Evolutionary conservation across 2,113 vertebrate species (phyloP).

Genomic region (Hippocampus abdominalis): DNA sequence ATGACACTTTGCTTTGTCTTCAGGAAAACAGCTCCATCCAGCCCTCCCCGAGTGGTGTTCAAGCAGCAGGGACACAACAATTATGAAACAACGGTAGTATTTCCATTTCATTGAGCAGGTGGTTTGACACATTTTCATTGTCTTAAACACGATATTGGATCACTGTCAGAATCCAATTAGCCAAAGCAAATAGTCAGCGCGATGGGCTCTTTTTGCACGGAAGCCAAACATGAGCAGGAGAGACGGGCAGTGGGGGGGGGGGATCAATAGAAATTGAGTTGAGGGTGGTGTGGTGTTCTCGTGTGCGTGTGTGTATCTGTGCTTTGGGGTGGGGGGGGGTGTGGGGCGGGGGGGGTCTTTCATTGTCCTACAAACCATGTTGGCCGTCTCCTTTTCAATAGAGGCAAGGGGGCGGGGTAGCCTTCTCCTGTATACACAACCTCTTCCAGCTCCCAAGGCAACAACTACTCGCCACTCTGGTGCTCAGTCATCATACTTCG

Average conservation of each 20-base stretch:
- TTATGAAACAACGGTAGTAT: slow-evolving; percentile 53
- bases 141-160: slow-evolving; percentile 58
- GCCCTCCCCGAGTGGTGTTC: background rate
- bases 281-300: slow-evolving; percentile 38
- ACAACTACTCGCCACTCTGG: slow-evolving; percentile 40
- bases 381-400: slow-evolving; percentile 60
- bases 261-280: slow-evolving; percentile 72
- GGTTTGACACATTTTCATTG: slow-evolving; percentile 60
- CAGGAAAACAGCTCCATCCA: slow-evolving; percentile 2
- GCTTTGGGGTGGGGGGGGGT: background rate
- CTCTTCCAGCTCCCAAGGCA: slow-evolving; percentile 59
- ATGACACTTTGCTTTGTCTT: slow-evolving; percentile 8
- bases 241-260: slow-evolving; percentile 45
- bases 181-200: slow-evolving; percentile 52
- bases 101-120: slow-evolving; percentile 40
- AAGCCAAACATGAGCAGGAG: slow-evolving; percentile 46
- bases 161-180: slow-evolving; percentile 64
- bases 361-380: slow-evolving; percentile 67
- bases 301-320: background rate
- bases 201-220: slow-evolving; percentile 34
- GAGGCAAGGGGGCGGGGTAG: slow-evolving; percentile 23
- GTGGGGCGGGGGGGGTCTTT: slow-evolving; percentile 38
- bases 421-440: slow-evolving; percentile 41
- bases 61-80: slow-evolving; percentile 26
- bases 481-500: slow-evolving; percentile 45